phyloP scores from a whole-genome alignment of 2,113 vertebrate genomes.

The Ahaetulla prasina region DNA sequence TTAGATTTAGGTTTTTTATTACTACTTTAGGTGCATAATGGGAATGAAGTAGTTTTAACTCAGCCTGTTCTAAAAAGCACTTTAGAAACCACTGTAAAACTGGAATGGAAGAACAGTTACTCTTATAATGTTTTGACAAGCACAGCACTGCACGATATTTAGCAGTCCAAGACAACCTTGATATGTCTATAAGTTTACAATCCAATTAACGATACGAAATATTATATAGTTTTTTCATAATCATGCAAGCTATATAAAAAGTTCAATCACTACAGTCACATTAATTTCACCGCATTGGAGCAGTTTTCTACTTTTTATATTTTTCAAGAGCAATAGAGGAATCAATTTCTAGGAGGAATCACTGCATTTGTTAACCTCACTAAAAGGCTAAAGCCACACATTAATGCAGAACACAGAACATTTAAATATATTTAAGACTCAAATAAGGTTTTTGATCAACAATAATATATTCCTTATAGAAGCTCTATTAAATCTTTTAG shows the following conservation, averaged over 20 bases:
- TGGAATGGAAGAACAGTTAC: conserved; percentile 28
- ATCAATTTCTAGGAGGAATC: not conserved
- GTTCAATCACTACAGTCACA: conserved; percentile 25
- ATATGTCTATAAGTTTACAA: conserved; percentile 27
- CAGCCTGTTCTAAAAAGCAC: conserved; percentile 24
- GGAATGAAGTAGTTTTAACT: conserved; percentile 38
- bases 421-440: not conserved
- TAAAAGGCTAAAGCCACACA: not conserved
- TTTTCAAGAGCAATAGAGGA: conserved; percentile 27
- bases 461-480: conserved; percentile 25
- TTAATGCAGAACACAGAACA: not conserved
- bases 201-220: conserved; percentile 23
- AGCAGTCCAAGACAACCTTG: conserved; percentile 10
- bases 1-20: conserved; percentile 20
- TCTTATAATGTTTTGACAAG: conserved; percentile 26
- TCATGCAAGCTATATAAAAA: conserved; percentile 6
- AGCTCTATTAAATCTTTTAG: conserved; percentile 46
- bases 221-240: conserved; percentile 2
- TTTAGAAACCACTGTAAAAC: conserved; percentile 32
- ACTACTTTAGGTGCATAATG: conserved; percentile 23
- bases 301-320: conserved; percentile 7
- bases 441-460: not conserved
- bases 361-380: not conserved
- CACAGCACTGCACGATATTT: conserved; percentile 6
- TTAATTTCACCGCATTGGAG: conserved; percentile 27